A percentile compares a stretch with the other conserved stretches of the same genome.
Conservation (phyloP, 2,113 vertebrate genomes). For the Chunga burmeisteri region DNA sequence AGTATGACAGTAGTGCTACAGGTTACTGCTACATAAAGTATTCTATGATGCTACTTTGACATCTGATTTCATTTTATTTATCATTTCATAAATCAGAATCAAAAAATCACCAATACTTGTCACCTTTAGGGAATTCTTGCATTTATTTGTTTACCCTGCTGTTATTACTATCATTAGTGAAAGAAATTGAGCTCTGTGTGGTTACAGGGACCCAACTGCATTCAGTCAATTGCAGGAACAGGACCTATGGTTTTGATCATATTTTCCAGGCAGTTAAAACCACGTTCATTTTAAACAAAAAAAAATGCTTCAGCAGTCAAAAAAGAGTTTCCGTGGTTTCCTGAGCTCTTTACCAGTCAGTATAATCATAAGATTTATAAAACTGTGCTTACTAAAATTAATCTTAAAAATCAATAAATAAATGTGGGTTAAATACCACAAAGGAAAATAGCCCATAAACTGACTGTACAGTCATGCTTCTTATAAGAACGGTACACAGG, state of each 20-base stretch:
- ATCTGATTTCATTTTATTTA: not conserved
- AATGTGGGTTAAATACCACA: slow-evolving; percentile 13
- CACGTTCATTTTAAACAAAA: slow-evolving; percentile 9
- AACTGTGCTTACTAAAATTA: slow-evolving; percentile 40
- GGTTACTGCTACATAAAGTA: not conserved
- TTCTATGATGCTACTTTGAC: not conserved
- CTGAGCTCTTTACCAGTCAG: not conserved
- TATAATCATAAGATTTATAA: slow-evolving; percentile 40
- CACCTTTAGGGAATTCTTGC: not conserved
- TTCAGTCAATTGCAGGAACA: not conserved
- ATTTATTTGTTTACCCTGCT: not conserved
- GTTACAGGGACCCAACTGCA: not conserved
- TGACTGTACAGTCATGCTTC: not conserved
- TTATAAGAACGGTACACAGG: not conserved
- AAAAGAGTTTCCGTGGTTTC: slow-evolving; percentile 37
- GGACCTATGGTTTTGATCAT: not conserved
- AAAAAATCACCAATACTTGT: not conserved
- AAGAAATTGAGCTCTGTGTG: not conserved
- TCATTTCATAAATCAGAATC: not conserved
- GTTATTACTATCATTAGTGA: not conserved
- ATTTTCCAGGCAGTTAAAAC: slow-evolving; percentile 31
- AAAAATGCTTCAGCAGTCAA: not conserved
- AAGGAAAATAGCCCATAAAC: slow-evolving; percentile 19
- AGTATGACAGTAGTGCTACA: not conserved
- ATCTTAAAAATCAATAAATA: slow-evolving; percentile 51